Base-by-base conservation (phyloP, 2,113 vertebrate species). In the Scophthalmus maximus region DNA sequence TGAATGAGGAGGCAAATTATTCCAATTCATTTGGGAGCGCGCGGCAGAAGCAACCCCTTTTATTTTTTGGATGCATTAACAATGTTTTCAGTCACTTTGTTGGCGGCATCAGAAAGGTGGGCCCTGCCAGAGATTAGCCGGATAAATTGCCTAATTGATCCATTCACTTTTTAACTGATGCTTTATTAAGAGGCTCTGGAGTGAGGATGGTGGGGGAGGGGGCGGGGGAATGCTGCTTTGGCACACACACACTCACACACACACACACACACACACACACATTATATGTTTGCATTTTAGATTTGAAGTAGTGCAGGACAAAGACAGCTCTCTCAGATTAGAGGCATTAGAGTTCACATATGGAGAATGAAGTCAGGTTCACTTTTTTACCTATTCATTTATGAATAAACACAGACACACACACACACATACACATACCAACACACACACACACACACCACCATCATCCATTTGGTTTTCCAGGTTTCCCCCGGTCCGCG, bases 61-160 rank as follows among this genome's bases (percentile, higher is more conserved):
- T 81, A 85, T 88, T 86, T 90, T 91, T 92, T 93, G 91, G 92
- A 92, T 86, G 84, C 88, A 88, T 89, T 90, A 92, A 91, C 90
- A 93, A 87, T 92, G 91, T 89, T 91, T 88, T 88, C 90, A 83
- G 78, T 85, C 68, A 79, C 89, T 93, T 90, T 92, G 87, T 88
- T 92, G 92, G 89, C 84, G 67, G 71, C 78, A 83, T 92, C 82
- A 82, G 81, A 88, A 88, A 82, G 76, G 67, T 68, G 63, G 76
- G 79, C 73, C 58, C 77, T 87, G 90, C 90, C 91, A 91, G 81
- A 85, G 87, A 90, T 92, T 88, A 91, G 89, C 75, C 53, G 74
- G 79, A 92, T 87, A 92, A 92, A 93, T 91, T 90, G 86, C 76
- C 86, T 93, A 94, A 93, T 93, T 94, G 93, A 94, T 93, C 91